Conservation (phyloP, 2,797 vertebrate genomes). For the Pseudochirops corinnae region DNA sequence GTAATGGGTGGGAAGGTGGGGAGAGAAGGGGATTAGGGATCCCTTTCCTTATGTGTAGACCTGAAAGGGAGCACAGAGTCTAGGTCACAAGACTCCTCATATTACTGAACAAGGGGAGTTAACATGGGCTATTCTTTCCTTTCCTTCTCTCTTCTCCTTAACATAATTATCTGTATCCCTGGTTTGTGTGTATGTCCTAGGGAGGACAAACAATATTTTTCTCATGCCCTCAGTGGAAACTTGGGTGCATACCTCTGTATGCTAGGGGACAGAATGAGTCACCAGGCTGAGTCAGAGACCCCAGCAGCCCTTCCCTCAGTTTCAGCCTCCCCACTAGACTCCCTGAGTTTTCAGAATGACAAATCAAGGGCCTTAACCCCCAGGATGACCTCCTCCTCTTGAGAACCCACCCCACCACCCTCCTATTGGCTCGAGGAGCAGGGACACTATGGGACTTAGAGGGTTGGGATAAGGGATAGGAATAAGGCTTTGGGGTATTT, state of each 20-base stretch:
- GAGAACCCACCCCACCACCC: neutral
- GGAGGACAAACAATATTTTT: neutral
- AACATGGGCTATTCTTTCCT: neutral
- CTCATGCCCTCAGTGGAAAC: slow-evolving; percentile 22
- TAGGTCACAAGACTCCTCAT: slow-evolving; percentile 2
- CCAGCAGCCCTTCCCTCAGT: slow-evolving; percentile 45
- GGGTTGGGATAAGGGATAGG: neutral
- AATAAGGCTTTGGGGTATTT: neutral
- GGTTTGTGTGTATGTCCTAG: slow-evolving; percentile 31
- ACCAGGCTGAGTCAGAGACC: slow-evolving; percentile 71
- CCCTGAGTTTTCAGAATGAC: neutral
- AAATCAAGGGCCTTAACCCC: neutral
- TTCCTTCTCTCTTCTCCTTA: slow-evolving; percentile 16
- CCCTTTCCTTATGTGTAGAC: neutral
- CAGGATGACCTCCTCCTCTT: neutral
- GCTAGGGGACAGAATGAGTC: slow-evolving; percentile 54
- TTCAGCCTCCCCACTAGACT: slow-evolving; percentile 2
- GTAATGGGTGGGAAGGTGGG: neutral
- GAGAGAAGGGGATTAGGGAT: neutral
- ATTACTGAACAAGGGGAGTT: neutral
- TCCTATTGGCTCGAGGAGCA: neutral
- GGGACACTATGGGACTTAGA: neutral
- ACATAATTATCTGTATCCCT: slow-evolving; percentile 1
- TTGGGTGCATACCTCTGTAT: slow-evolving; percentile 33
- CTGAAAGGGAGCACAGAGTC: neutral